phyloP scores from a whole-genome alignment of 1,140 invertebrate species.

The Lepidurus packardi region DNA sequence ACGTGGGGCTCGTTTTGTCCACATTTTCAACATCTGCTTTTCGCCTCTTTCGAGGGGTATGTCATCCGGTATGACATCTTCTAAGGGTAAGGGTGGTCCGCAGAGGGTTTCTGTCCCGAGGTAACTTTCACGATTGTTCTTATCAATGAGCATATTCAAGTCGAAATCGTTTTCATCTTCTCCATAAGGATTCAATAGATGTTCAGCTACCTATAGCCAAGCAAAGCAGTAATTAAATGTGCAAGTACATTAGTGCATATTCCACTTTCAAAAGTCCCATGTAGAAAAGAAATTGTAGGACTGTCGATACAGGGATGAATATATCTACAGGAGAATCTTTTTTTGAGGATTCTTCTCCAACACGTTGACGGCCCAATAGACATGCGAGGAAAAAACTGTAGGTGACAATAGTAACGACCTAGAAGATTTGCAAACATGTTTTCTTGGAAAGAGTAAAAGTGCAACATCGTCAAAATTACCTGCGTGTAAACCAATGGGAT shows the following conservation, averaged over 20 bases:
- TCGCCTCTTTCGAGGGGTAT: background rate
- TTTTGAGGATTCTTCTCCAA: constrained; percentile 44
- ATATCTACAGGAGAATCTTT: constrained; percentile 55
- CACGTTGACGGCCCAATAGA: constrained; percentile 63
- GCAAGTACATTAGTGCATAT: constrained; percentile 1
- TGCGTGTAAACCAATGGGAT: constrained; percentile 97
- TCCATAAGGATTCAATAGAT: constrained; percentile 66
- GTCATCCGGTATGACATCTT: background rate
- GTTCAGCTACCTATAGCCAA: constrained; percentile 60
- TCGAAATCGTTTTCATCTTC: constrained; percentile 76
- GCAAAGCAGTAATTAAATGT: constrained; percentile 40
- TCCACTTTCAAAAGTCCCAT: constrained; percentile 63
- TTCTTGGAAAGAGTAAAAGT: background rate
- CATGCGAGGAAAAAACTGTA: constrained; percentile 67
- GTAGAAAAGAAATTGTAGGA: constrained; percentile 70
- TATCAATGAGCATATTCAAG: constrained; percentile 63
- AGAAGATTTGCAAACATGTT: background rate
- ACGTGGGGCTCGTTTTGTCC: constrained; percentile 11
- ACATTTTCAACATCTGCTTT: background rate
- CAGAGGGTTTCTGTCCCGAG: background rate
- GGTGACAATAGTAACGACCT: constrained; percentile 70
- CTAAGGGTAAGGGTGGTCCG: background rate
- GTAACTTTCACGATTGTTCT: constrained; percentile 55
- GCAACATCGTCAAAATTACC: constrained; percentile 50
- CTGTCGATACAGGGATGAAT: constrained; percentile 65